These are phyloP conservation scores for Haliclystus octoradiatus DNA, from an alignment of 30 jellyfish, hydroid and myxozoan species.

Conservation along the genomic window DNA sequence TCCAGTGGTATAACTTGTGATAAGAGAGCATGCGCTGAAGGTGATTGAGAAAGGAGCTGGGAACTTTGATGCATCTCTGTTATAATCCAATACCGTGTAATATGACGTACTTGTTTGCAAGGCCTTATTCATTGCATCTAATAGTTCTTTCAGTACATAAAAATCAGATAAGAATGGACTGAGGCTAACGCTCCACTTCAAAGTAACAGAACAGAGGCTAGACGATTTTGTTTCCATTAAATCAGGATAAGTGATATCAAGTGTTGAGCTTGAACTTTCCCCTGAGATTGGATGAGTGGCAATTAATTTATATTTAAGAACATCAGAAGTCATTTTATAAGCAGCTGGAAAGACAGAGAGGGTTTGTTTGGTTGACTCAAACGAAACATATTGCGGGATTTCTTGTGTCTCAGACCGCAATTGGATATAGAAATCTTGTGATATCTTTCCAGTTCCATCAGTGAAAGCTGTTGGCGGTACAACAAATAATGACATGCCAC, in stretches of 20 bases:
- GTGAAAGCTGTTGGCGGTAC: constrained; percentile 43
- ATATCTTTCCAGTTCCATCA: constrained; percentile 24
- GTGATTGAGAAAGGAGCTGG: background rate
- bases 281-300: constrained; percentile 71
- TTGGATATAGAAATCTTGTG: constrained; percentile 29
- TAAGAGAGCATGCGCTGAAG: background rate
- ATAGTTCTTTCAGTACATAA: constrained; percentile 21
- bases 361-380: constrained; percentile 36
- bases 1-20: background rate
- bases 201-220: constrained; percentile 46
- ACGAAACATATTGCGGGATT: constrained; percentile 9
- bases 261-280: constrained; percentile 9
- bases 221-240: constrained; percentile 7
- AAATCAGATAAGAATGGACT: constrained; percentile 40
- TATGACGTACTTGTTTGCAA: constrained; percentile 13
- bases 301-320: constrained; percentile 11
- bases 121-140: constrained; percentile 10
- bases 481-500: constrained; percentile 50
- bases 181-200: background rate
- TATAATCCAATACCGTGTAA: constrained; percentile 25
- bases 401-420: constrained; percentile 15
- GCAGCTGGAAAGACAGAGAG: constrained; percentile 49
- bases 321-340: constrained; percentile 11
- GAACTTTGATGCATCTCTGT: background rate
- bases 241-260: constrained; percentile 28